Percentiles rank a stretch among this genome's conserved stretches.
These are phyloP conservation scores for Argopecten irradians DNA, from an alignment of 1,140 invertebrate genomes.

Conservation along the genomic window DNA sequence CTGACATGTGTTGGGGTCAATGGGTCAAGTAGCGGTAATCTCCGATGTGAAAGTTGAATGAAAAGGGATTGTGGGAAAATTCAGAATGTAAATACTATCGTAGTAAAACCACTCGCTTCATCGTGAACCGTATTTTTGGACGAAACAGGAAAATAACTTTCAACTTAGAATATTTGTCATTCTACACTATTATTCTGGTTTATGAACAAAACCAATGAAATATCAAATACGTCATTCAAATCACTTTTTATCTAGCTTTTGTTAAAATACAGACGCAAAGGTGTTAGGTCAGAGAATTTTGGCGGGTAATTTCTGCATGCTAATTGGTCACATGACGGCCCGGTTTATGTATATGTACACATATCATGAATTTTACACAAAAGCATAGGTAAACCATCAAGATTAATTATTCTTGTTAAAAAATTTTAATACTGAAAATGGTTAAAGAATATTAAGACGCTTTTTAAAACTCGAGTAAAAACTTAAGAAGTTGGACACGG, in stretches of 20 bases:
- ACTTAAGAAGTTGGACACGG: background rate
- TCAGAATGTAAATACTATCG: background rate
- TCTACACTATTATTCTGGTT: background rate
- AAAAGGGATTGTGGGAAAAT: slow-evolving; percentile 1
- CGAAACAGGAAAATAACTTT: background rate
- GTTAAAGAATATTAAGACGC: background rate
- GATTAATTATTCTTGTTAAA: slow-evolving; percentile 34
- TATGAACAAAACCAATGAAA: background rate
- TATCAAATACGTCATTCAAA: background rate
- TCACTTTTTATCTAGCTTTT: background rate
- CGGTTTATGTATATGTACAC: slow-evolving; percentile 51
- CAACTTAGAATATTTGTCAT: background rate
- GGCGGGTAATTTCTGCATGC: slow-evolving; percentile 53
- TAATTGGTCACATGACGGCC: slow-evolving; percentile 55
- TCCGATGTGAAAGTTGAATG: slow-evolving; percentile 1
- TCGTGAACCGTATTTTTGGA: background rate
- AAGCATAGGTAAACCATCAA: background rate
- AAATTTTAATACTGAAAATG: slow-evolving; percentile 25
- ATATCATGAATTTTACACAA: background rate
- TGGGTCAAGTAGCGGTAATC: slow-evolving; percentile 4
- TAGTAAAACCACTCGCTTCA: background rate
- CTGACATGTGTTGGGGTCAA: background rate
- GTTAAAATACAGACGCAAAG: background rate
- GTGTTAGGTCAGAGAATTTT: slow-evolving; percentile 49
- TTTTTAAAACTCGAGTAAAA: background rate